Evolutionary conservation across 1,140 invertebrate species (phyloP).

Genomic region (Periplaneta americana): DNA sequence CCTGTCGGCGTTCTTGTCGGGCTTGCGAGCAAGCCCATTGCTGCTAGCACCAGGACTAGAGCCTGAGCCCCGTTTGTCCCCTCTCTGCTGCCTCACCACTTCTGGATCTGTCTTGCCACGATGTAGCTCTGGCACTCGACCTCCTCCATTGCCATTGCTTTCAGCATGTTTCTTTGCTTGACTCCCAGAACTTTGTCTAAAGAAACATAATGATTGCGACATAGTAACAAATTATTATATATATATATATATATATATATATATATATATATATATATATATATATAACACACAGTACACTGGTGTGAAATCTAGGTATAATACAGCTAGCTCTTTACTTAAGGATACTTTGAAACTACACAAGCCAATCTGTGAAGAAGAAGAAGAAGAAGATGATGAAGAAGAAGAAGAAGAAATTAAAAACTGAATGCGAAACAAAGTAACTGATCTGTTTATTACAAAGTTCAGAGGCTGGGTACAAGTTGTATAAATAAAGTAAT

Average conservation of each 20-base stretch:
- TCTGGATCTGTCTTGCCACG: conserved; percentile 27
- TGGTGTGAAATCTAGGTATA: background rate
- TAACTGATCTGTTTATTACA: too few relatives aligned
- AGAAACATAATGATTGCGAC: background rate
- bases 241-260: background rate
- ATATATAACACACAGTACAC: too few relatives aligned
- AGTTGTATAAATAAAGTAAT: too few relatives aligned
- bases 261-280: background rate
- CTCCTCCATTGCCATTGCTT: conserved; percentile 22
- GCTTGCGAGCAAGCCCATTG: conserved; percentile 24
- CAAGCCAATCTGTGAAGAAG: too few relatives aligned
- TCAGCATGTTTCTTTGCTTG: conserved; percentile 54
- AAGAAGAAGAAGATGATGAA: too few relatives aligned
- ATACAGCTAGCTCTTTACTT: background rate
- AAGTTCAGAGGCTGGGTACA: too few relatives aligned
- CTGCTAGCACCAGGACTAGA: background rate
- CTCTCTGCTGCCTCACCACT: conserved; percentile 7
- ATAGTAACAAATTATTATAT: background rate
- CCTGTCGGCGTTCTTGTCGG: conserved; percentile 24
- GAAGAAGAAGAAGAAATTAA: too few relatives aligned
- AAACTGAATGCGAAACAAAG: too few relatives aligned
- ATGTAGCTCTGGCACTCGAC: conserved; percentile 20
- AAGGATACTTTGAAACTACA: too few relatives aligned
- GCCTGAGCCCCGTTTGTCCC: conserved; percentile 8
- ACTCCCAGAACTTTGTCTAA: conserved; percentile 42